phyloP scores from a whole-genome alignment of 2,113 vertebrate species.

The Pan troglodytes region NHGRI_mPanTro3-v2.1_pri NC_072411.2:138263501-138264000 shows the following conservation, averaged over 20 bases:
- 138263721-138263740: not conserved
- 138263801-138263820: constrained; percentile 45
- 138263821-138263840: constrained; percentile 72
- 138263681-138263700: rapidly evolving
- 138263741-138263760: not conserved
- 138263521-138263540: not conserved
- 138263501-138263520: not conserved
- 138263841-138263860: constrained; percentile 89
- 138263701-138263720: not conserved
- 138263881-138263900: constrained; percentile 84
- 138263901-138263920: constrained; percentile 74
- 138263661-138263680: rapidly evolving
- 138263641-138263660: not conserved
- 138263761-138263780: not conserved
- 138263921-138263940: constrained; percentile 88
- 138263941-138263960: constrained; percentile 89
- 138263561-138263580: rapidly evolving
- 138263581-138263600: not conserved
- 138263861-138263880: constrained; percentile 76
- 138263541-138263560: not conserved
- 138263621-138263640: too few relatives aligned
- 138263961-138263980: constrained; percentile 85
- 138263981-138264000: constrained; percentile 85
- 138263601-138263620: not conserved
- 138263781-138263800: constrained; percentile 63